phyloP scores from a whole-genome alignment of 2,888 invertebrate species.

The Deroplatys truncata region DNA sequence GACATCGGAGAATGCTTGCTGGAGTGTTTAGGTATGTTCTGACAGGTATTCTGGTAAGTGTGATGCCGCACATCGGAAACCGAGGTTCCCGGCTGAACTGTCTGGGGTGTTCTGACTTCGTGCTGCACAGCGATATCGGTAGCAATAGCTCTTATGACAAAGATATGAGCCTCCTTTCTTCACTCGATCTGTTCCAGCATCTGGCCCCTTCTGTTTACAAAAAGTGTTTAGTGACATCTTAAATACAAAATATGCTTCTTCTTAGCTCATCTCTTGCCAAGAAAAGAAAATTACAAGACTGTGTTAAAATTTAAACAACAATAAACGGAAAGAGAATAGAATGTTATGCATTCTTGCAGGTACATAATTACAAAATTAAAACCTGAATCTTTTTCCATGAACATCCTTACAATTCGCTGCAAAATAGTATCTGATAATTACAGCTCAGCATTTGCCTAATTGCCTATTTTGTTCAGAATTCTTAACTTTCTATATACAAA shows the following conservation, averaged over 20 bases:
- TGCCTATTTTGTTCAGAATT: too few species aligned
- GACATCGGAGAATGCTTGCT: too few species aligned
- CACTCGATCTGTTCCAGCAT: slow-evolving; percentile 64
- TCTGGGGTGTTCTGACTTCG: slow-evolving; percentile 92
- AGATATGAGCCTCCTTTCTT: slow-evolving; percentile 96
- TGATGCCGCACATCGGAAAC: slow-evolving; percentile 84
- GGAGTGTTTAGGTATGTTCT: not conserved
- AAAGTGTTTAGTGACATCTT: not conserved
- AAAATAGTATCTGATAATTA: too few species aligned
- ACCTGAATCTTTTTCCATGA: too few species aligned
- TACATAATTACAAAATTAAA: too few species aligned
- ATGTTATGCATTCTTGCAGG: too few species aligned
- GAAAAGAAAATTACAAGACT: not conserved
- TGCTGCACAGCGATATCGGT: slow-evolving; percentile 89
- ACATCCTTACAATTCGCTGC: too few species aligned
- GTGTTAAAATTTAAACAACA: too few species aligned
- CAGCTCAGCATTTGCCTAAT: too few species aligned
- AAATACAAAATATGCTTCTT: not conserved
- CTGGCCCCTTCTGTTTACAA: slow-evolving; percentile 42
- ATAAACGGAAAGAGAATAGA: too few species aligned
- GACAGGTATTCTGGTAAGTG: slow-evolving; percentile 24
- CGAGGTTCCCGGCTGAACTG: slow-evolving; percentile 88
- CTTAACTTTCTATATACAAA: too few species aligned
- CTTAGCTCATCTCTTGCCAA: not conserved
- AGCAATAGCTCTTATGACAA: slow-evolving; percentile 87